Base-by-base conservation (phyloP, 2,797 vertebrate species). In the Margarornis squamiger region DNA sequence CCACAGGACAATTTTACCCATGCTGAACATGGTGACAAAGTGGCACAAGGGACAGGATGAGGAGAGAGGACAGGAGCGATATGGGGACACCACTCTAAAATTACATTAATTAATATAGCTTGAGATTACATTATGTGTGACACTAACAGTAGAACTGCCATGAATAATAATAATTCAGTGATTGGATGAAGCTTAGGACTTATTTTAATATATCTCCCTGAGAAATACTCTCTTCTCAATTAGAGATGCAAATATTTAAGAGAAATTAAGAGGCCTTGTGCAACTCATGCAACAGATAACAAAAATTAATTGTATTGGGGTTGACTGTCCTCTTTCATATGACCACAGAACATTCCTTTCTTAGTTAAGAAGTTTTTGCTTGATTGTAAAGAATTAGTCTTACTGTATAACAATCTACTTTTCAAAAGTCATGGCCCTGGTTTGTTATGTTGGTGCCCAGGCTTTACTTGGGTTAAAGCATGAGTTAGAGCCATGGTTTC, bases 41-140 rank as follows among this genome's bases (percentile, higher is more conserved):
- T 43, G 66, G 34, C 73, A 63, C 59, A 27, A 75, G 87, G 55
- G 70, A 90, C 55, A 78, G 67, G 49, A 68, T 34, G 36, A 94
- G 61, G 21, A 80, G 36, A 66, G 30, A 82, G 36, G 10, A 88
- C 18, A 88, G 10, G 29, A 76, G 32, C 30, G 92, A 61, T 83
- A 77, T 91, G 48, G 22, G 36, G 68, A 83, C 21, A 79, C 57
- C 58, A 61, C n/a, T 95, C 80, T 45, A 89, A 95, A 93, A 95
- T 92, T 87, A 74, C 55, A 41, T 86, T 93, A 85, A 95, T 95
- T 95, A 95, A 81, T 86, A 76, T 32, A 86, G 58, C 10, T 88
- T 66, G 62, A 91, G 39, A 84, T 84, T 73, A 73, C 45, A 86
- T 84, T 84, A 54, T 65, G 32, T 87, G 41, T 91, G 72, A 77